Evolutionary conservation across 2,113 vertebrate genomes (phyloP), one percentile per base, ranked within the genome.

Genomic region (Heterotilapia buettikoferi): DNA sequence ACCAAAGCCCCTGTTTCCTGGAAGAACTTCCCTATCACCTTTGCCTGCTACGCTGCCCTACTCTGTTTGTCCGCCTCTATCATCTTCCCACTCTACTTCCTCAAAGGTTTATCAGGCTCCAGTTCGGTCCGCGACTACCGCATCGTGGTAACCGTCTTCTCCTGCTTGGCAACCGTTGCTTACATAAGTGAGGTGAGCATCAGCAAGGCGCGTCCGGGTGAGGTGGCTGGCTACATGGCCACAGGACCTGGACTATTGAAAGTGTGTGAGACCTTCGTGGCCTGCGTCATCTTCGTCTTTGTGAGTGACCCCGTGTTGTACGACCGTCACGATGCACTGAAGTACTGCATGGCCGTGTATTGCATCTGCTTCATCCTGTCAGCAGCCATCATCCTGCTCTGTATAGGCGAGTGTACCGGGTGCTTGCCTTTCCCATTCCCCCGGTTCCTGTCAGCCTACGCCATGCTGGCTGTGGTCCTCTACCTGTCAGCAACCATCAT

Each of bases 321-420:
- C 36, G 91, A 97, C n/a, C 18, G 0, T 0, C 81, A 92, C 0
- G 26, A 93, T 0, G 97, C 97, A 0, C 91, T 95, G 56, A 96
- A 97, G 89, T 98, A 97, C 97, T 98, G 98, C 78, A 94, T 98
- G 95, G 91, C 98, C 0, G 97, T 98, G 1, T 98, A 97, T 31
- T 97, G 97, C 93, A 97, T 98, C 92, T 98, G 98, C 93, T 98
- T 98, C 96, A 97, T 98, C 91, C 91, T 98, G 68, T 97, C 97
- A 0, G 96, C 97, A 0, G 94, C 90, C 87, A 95, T 98, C 85
- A 97, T 98, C 88, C 84, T 98, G 53, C 93, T 98, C 76, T 98
- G 97, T 86, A 92, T 98, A 1, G 96, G 96, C 1, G 97, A 98
- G 81, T 98, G 97, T 93, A 98, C 98, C 4, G 1, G 0, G 53